Conservation (phyloP, 2,797 vertebrate species). For the Tangara arthus region DNA sequence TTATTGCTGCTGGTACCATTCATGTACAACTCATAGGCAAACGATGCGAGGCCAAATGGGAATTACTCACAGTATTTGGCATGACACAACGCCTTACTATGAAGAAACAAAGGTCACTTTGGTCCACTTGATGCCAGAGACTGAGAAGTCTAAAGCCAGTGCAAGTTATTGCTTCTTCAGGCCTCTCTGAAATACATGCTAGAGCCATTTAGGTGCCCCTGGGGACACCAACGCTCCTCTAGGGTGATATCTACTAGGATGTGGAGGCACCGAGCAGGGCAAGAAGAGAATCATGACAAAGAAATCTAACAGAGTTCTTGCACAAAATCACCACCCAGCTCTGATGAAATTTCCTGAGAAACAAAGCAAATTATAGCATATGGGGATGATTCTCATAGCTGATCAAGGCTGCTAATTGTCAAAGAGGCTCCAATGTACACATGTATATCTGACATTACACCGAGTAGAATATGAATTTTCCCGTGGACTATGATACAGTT, state of each 20-base stretch:
- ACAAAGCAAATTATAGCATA: background rate
- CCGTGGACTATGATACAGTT: background rate
- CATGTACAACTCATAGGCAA: background rate
- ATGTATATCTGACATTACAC: accelerated
- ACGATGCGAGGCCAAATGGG: accelerated
- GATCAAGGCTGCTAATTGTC: background rate
- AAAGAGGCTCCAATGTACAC: background rate
- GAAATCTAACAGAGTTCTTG: background rate
- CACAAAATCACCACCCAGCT: background rate
- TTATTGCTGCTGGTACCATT: background rate
- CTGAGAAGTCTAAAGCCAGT: background rate
- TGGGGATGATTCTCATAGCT: background rate
- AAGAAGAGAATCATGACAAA: background rate
- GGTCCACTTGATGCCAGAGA: background rate
- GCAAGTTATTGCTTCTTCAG: background rate
- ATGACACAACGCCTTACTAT: background rate
- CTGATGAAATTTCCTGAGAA: background rate
- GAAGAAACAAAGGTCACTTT: background rate
- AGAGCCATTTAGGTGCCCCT: background rate
- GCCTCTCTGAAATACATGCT: background rate
- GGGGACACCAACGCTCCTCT: background rate
- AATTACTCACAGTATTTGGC: background rate
- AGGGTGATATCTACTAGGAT: background rate
- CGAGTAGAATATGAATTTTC: background rate
- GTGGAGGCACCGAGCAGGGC: background rate